Base-by-base conservation (phyloP, 1,140 invertebrate species). In the Drosophila rhopaloa region DNA sequence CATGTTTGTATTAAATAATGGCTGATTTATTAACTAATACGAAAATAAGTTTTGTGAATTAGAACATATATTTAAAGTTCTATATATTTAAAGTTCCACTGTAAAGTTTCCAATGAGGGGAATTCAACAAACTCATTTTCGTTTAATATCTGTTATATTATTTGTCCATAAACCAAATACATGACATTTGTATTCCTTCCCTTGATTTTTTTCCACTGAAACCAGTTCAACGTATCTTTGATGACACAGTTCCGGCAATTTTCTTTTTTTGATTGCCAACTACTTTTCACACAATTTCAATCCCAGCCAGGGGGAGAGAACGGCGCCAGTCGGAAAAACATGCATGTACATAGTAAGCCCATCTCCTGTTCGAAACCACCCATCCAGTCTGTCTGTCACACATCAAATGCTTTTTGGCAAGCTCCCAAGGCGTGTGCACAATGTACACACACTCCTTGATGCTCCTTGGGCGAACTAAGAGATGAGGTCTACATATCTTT, bases 391-490 rank as follows among this genome's bases (percentile, higher is more conserved):
- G 47, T 74, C 68, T 70, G 60, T 79, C 68, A 72, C 56, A 62
- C 61, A 75, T 85, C 47, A 62, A 75, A 74, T 70, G 57, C 50
- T 48, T 61, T 61, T 81, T 81, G 81, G 81, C 81, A 84, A 53
- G 43, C 66, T 56, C 29, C 81, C 81, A 80, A 57, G 51, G 11
- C 27, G 24, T 14, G 10, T 68, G 38, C 63, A 27, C 57, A 32
- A 35, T 27, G 19, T 48, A 32, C 29, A 14, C 35, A 32, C 1
- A 14, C 35, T 47, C 24, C 35, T 16, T 8, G 8, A 10, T n/a
- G 11, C 54, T 11, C 8, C 24, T 38, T 38, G 14, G 16, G 40
- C 54, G 9, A 46, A 6, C 29, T 0, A 7, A 37, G 47, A 14
- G 13, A 9, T 32, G 13, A 32, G 7, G 13, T 5, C 47, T 13